Conservation (phyloP, 2,888 invertebrate species). For the Orthosia gothica region DNA sequence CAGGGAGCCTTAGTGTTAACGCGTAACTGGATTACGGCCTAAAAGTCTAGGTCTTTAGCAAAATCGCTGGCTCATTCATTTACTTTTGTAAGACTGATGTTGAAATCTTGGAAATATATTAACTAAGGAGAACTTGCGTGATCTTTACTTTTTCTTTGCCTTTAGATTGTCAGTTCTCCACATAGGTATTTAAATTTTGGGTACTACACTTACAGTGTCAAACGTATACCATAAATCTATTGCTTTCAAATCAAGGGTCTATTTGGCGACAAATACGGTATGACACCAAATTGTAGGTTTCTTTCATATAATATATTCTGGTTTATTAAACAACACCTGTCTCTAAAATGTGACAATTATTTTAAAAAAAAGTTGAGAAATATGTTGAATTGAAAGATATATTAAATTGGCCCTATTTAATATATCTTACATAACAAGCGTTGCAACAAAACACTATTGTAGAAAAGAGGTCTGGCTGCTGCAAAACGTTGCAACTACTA, state of each 20-base stretch:
- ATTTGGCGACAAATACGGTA: background rate
- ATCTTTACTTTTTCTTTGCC: background rate
- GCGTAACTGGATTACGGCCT: slow-evolving; percentile 13
- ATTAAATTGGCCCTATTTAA: background rate
- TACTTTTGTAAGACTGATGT: slow-evolving; percentile 25
- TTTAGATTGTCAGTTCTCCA: background rate
- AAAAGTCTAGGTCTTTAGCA: slow-evolving; percentile 10
- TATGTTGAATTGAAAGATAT: too few species aligned
- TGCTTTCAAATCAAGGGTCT: background rate
- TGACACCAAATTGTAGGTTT: background rate
- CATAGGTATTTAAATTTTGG: background rate
- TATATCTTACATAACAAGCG: background rate
- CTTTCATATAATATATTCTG: background rate
- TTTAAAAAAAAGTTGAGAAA: too few species aligned
- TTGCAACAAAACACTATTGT: background rate
- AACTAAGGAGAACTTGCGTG: background rate
- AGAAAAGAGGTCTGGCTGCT: background rate
- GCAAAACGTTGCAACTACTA: background rate
- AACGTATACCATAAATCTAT: background rate
- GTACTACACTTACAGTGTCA: background rate
- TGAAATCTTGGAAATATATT: slow-evolving; percentile 6
- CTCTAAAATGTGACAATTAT: background rate
- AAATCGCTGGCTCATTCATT: slow-evolving; percentile 29
- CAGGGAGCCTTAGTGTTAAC: slow-evolving; percentile 13
- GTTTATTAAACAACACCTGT: background rate